A percentile compares a stretch with the other conserved stretches of the same genome.
Conservation (phyloP, 64 coral and sea anemone genomes). For the Montipora sp. region DNA sequence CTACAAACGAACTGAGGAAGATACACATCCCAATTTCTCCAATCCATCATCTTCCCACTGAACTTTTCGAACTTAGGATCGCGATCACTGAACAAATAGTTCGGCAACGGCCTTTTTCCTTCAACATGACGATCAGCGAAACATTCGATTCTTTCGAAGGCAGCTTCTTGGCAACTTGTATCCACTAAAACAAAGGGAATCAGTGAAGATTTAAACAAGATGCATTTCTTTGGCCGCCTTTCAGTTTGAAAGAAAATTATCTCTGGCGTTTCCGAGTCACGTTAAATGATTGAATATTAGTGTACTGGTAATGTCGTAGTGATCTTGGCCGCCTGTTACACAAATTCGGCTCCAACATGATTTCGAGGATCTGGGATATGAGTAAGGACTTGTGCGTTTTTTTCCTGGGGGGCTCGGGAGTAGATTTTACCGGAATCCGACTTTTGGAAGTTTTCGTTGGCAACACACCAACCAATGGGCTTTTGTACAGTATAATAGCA, state of each 20-base stretch:
- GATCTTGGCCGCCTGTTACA: too few species aligned
- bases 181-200: constrained; percentile 21
- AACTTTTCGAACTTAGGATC: neutral
- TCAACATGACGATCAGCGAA: constrained; percentile 13
- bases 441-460: too few species aligned
- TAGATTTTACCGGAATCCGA: too few species aligned
- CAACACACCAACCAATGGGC: too few species aligned
- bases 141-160: constrained; percentile 47
- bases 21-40: constrained; percentile 71
- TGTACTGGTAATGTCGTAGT: too few species aligned
- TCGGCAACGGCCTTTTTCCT: constrained; percentile 30
- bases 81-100: constrained; percentile 72
- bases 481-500: too few species aligned
- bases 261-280: too few species aligned
- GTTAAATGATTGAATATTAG: neutral
- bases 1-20: constrained; percentile 55
- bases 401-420: too few species aligned
- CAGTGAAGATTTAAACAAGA: neutral
- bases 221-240: too few species aligned
- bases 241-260: neutral
- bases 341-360: neutral
- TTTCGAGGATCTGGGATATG: neutral
- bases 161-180: neutral
- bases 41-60: constrained; percentile 61
- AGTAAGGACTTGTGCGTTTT: too few species aligned